Evolutionary conservation across 2,113 vertebrate species (phyloP), one percentile per base, ranked within the genome.

Genomic region (Hippocampus barbouri): DNA sequence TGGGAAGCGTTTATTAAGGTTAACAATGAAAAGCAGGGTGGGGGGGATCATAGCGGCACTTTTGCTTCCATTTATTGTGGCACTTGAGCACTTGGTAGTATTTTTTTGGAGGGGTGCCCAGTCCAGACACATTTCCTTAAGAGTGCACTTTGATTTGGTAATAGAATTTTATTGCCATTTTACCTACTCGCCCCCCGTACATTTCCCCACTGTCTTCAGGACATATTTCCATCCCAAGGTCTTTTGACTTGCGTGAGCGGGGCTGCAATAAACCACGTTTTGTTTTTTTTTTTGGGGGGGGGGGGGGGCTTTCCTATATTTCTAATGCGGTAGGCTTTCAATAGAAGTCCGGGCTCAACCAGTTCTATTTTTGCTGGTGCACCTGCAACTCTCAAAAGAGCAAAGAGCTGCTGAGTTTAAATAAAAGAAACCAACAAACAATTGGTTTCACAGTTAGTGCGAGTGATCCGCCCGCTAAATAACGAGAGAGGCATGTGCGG

Each of bases 61-160:
- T 61, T 83, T 75, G 38, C 69, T 59, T 78, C 70, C 81, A 83
- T 84, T 87, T 85, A 86, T 83, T 40, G 75, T 71, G 38, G 69
- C n/a, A 34, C 59, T 66, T 4, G 25, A 75, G 78, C 83, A 84
- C 83, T 87, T 83, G 80, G 57, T 80, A 77, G 82, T 88, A 87
- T 89, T 89, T 82, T 86, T 84, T 88, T 88, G 86, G 89, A 90
- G 67, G 49, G 62, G 74, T 75, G 86, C 86, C 84, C 85, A 82
- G 86, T 86, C 75, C 54, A 64, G 74, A 85, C 83, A 77, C 77
- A 77, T 81, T 83, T 87, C 79, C 76, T 80, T 85, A 87, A 83
- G 78, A 84, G 82, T 83, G 79, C 30, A 25, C 82, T 84, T 84
- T 86, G 83, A 85, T 87, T 89, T 88, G 81, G 79, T 84, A 82